Evolutionary conservation across 2,888 invertebrate genomes (phyloP).

Genomic region (Phengaris alcon): DNA sequence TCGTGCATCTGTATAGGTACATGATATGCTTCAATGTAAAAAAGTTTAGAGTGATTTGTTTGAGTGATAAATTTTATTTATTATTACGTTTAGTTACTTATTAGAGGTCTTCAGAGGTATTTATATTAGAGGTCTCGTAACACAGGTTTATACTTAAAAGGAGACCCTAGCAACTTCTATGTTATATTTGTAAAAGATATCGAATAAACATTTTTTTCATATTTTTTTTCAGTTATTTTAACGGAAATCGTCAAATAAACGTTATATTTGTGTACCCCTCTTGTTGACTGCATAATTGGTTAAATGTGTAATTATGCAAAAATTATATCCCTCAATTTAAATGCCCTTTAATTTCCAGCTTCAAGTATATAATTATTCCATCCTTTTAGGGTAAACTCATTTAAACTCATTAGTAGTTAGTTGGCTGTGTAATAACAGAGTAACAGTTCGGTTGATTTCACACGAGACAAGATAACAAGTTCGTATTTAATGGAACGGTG

Average conservation of each 20-base stretch:
- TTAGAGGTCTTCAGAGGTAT: no score
- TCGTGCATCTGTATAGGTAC: no score
- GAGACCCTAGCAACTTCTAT: no score
- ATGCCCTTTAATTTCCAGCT: neutral
- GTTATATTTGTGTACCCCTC: neutral
- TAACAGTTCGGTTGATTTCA: neutral
- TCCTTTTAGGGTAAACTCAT: slow-evolving; percentile 2
- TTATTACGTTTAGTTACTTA: no score
- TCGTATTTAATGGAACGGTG: neutral
- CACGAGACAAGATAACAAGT: neutral
- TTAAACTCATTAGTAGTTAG: neutral
- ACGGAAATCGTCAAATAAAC: neutral
- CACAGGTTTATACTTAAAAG: no score
- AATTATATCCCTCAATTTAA: neutral
- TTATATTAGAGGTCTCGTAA: no score
- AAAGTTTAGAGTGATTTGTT: no score
- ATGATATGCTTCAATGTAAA: no score
- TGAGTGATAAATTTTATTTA: no score
- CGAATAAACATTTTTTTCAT: no score
- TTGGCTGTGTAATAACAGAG: neutral
- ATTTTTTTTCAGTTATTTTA: no score
- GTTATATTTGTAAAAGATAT: no score
- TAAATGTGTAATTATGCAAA: neutral
- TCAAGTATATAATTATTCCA: neutral
- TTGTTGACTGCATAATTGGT: neutral